Conservation (phyloP, 2,113 vertebrate genomes). For the Aleadryas rufinucha region DNA sequence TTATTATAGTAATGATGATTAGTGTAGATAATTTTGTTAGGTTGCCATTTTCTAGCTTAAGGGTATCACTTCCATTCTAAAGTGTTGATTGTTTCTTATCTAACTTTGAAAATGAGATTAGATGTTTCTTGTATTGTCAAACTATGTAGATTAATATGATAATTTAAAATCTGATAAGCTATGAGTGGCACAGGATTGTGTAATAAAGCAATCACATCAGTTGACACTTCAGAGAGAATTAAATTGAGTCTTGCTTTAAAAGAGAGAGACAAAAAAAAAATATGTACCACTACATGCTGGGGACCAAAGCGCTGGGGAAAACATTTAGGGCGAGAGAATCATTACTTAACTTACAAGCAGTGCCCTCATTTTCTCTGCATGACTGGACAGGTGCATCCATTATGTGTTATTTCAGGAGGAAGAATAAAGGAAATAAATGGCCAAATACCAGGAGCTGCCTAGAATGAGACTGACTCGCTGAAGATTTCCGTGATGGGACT, state of each 20-base stretch:
- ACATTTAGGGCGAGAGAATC: slow-evolving; percentile 9
- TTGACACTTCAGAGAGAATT: slow-evolving; percentile 56
- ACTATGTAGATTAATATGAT: slow-evolving; percentile 68
- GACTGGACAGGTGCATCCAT: slow-evolving; percentile 46
- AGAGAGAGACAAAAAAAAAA: background rate
- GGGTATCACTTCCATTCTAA: slow-evolving; percentile 64
- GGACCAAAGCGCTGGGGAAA: background rate
- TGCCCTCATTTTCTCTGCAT: slow-evolving; percentile 29
- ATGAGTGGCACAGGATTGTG: slow-evolving; percentile 51
- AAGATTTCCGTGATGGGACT: slow-evolving; percentile 12
- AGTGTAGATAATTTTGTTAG: slow-evolving; percentile 69
- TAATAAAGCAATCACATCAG: slow-evolving; percentile 66
- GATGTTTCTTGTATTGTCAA: slow-evolving; percentile 62
- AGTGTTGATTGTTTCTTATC: slow-evolving; percentile 72
- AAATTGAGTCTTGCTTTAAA: slow-evolving; percentile 19
- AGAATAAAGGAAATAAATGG: slow-evolving; percentile 48
- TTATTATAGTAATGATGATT: slow-evolving; percentile 65
- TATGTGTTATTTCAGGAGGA: slow-evolving; percentile 42
- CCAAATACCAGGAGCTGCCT: background rate
- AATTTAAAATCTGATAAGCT: slow-evolving; percentile 73
- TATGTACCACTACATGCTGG: background rate
- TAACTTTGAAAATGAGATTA: slow-evolving; percentile 73
- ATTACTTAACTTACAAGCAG: slow-evolving; percentile 48
- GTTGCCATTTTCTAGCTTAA: slow-evolving; percentile 52
- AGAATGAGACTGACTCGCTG: background rate